These are phyloP conservation scores for Rhagonycha lutea DNA, from an alignment of 2,888 invertebrate species.

Conservation along the genomic window DNA sequence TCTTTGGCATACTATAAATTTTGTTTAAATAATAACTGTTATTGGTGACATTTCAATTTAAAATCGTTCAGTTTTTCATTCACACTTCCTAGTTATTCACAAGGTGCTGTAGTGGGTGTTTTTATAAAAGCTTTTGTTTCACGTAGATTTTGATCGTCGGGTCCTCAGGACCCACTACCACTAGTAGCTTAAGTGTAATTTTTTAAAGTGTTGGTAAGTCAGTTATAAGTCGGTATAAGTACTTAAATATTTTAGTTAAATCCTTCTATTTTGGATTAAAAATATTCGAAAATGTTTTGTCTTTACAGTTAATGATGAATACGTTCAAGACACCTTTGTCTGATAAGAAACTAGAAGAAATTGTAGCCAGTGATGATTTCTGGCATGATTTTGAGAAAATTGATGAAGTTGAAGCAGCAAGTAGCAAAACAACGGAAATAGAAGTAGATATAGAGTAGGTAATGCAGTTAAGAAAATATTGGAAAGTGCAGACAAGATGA, in stretches of 20 bases:
- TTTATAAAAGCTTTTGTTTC: background rate
- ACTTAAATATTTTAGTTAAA: background rate
- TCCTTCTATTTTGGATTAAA: background rate
- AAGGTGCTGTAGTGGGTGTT: background rate
- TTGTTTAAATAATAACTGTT: too few species aligned
- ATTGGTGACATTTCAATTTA: too few species aligned
- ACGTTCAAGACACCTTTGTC: background rate
- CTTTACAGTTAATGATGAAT: background rate
- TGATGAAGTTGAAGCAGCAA: background rate
- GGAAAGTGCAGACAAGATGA: background rate
- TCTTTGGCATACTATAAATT: too few species aligned
- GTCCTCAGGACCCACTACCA: background rate
- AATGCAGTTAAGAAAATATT: background rate
- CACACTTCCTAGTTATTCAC: background rate
- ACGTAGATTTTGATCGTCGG: background rate
- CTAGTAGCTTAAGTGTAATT: background rate
- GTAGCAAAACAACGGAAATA: background rate
- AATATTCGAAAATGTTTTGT: background rate
- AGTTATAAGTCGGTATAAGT: too few species aligned
- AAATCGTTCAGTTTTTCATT: too few species aligned
- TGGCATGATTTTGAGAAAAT: background rate
- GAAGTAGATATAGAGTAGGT: background rate
- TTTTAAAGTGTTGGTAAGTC: background rate
- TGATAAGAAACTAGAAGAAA: background rate
- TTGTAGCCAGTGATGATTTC: background rate